A percentile compares a stretch with the other conserved stretches of the same genome.
Conservation (phyloP, 2,797 vertebrate genomes). For the Urocyon cinereoargenteus region DNA sequence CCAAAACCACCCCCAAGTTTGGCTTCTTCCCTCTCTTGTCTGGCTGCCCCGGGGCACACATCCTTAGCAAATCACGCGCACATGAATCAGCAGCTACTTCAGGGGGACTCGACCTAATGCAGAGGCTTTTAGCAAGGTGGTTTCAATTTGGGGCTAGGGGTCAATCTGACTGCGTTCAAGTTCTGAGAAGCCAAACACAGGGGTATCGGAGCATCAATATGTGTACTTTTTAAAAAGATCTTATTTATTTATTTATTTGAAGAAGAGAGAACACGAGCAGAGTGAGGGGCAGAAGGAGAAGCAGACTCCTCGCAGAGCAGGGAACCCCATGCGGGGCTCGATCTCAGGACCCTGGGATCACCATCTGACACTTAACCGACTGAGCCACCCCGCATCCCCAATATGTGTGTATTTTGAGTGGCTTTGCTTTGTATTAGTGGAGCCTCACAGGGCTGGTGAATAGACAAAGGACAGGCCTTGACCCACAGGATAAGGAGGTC, state of each 20-base stretch:
- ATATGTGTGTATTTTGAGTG: accelerated
- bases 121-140: neutral
- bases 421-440: too few relatives aligned
- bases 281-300: too few relatives aligned
- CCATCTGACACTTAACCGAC: too few relatives aligned
- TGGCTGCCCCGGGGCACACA: neutral
- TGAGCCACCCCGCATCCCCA: too few relatives aligned
- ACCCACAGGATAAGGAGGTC: neutral
- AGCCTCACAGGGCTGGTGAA: accelerated
- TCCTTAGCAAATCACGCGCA: neutral
- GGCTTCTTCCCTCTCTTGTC: neutral
- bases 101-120: accelerated
- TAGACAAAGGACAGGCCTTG: neutral
- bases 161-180: neutral
- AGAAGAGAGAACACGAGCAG: too few relatives aligned
- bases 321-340: too few relatives aligned
- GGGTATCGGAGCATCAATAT: accelerated
- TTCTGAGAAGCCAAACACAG: neutral
- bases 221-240: neutral
- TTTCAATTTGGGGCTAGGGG: neutral
- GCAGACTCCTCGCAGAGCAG: too few relatives aligned
- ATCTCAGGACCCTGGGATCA: too few relatives aligned
- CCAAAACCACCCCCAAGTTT: neutral
- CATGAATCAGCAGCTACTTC: accelerated
- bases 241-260: too few relatives aligned